Evolutionary conservation across 2,113 vertebrate species (phyloP), one percentile per base, ranked within the genome.

Genomic region (Channa maculata): DNA sequence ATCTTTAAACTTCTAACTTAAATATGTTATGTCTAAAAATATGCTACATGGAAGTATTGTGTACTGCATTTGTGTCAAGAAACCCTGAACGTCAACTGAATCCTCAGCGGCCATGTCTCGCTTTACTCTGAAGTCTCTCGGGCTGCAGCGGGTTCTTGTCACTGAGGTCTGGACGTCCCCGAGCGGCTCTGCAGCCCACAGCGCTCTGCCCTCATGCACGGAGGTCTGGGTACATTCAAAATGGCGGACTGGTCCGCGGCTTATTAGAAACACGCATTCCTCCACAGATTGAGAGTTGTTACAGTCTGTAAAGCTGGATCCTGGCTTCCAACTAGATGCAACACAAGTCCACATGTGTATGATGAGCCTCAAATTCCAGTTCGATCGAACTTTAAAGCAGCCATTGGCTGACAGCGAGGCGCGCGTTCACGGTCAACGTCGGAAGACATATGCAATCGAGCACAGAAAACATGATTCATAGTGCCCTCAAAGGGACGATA

Each of bases 361-460:
- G 2, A 36, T 1, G 10, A 13, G 8, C 55, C n/a, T 38, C 14
- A 44, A 10, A 38, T 14, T 65, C 14, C 11, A 43, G 15, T 33
- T 38, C 2, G 9, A 0, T 11, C 9, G 51, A 1, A 53, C 3
- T 58, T 72, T 38, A 11, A n/a, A 24, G 5, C 67, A 13, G 50
- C 13, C 45, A 55, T 52, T 44, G 62, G 58, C 38, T 48, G 46
- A 13, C 11, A 0, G 55, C 3, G 50, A 41, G 0, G 69, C 14
- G 80, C 83, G 76, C 87, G 83, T 34, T 52, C 83, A 39, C 54
- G 77, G 3, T 2, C 2, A 0, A 0, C 5, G 2, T 6, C 11
- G 11, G 34, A 34, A 88, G 85, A 0, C 82, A 36, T 6, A 13
- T 0, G 53, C 39, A 86, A 82, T 85, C 77, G 62, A 85, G 12